Percentiles rank a stretch among this genome's conserved stretches.
Evolutionary conservation across 2,113 vertebrate species (phyloP).

Genomic region (Phoenicopterus ruber): DNA sequence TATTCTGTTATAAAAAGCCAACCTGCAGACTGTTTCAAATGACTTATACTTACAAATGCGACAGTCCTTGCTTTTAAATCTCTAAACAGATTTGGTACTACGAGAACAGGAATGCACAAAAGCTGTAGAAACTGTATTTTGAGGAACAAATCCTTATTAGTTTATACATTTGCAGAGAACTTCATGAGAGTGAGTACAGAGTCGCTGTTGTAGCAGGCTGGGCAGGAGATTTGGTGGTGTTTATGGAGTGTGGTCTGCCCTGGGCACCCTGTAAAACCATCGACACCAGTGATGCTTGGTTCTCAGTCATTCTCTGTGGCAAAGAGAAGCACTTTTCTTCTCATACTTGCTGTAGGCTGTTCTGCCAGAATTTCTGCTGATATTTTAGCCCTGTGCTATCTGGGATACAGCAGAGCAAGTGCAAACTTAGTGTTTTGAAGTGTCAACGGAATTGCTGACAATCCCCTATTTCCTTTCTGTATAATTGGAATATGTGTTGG

Average conservation of each 20-base stretch:
- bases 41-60: neutral
- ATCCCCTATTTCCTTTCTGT: neutral
- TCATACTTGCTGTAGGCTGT: neutral
- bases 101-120: neutral
- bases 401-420: neutral
- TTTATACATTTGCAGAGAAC: neutral
- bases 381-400: neutral
- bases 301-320: neutral
- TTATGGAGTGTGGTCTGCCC: neutral
- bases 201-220: accelerated
- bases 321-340: neutral
- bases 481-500: neutral
- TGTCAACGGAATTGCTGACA: neutral
- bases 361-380: neutral
- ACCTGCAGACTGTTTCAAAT: neutral
- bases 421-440: neutral
- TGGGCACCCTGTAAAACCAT: neutral
- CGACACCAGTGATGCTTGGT: accelerated
- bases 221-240: neutral
- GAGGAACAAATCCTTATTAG: neutral
- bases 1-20: neutral
- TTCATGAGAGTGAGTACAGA: neutral
- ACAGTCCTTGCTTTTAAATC: neutral
- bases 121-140: neutral
- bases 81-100: neutral